Base-by-base conservation (phyloP, 2,888 invertebrate genomes). In the Pardosa pseudoannulata region DNA sequence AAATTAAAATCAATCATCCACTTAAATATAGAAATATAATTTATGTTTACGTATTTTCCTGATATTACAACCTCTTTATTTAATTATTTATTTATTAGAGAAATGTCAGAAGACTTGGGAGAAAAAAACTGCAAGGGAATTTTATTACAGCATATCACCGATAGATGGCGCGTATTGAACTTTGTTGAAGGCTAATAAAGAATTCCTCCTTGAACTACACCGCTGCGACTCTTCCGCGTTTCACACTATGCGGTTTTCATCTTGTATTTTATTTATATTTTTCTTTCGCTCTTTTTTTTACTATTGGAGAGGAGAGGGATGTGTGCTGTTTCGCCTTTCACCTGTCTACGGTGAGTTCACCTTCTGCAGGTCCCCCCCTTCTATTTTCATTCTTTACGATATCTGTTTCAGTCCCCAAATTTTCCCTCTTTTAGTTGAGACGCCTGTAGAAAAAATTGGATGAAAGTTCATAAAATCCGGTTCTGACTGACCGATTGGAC, bases 401-500 rank as follows among this genome's bases (percentile, higher is more conserved):
- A 36, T 36, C 6, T 36, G 36, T 23, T 56, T 56, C 56, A 56
- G 56, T 16, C 23, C 56, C 56, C 23, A 19, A 16, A 6, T 56
- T 56, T 56, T 56, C 23, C 23, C 56, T 56, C 23, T 56, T 56
- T 56, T 5, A 23, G n/a, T 1, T 6, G 16, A 56, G 56, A 56
- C 56, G 23, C 16, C 23, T n/a, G n/a, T 23, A 5, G 23, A 23
- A 56, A 56, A 23, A 56, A 16, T 16, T 16, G 46, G 11, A 56
- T 6, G 56, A 56, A 56, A 56, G 56, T 56, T 56, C 56, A 56
- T 56, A 56, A 56, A 56, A 56, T 56, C 56, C 56, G 56, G 56
- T 56, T 56, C 23, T 6, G 23, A 56, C 23, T 56, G 56, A 56
- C 56, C 56, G 56, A 23, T 56, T 23, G 56, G 19, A 16, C 56